A percentile compares a stretch with the other conserved stretches of the same genome.
phyloP scores from a whole-genome alignment of 2,113 vertebrate genomes.

The Vulpes lagopus region DNA sequence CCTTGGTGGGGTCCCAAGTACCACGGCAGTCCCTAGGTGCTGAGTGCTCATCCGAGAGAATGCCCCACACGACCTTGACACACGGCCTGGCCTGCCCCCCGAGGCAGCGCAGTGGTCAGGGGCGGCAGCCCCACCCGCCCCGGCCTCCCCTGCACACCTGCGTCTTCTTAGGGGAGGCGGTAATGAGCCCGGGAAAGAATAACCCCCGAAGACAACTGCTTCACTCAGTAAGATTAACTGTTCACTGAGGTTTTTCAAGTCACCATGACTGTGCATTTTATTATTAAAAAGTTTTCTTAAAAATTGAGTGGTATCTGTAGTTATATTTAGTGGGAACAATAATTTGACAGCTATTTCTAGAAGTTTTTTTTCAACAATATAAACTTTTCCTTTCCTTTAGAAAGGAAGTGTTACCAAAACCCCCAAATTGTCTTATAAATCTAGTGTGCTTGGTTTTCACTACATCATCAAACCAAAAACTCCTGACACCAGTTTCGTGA shows the following conservation, averaged over 20 bases:
- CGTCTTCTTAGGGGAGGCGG: fast-evolving
- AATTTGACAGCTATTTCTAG: background rate
- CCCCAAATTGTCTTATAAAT: background rate
- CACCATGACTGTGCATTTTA: background rate
- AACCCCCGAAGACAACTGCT: background rate
- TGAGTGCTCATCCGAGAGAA: background rate
- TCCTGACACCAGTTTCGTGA: background rate
- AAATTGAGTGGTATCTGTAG: background rate
- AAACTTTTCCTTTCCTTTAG: background rate
- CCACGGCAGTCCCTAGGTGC: background rate
- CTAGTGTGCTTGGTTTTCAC: background rate
- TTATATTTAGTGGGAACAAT: background rate
- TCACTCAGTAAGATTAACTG: background rate
- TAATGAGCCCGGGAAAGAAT: background rate
- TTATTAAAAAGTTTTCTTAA: background rate
- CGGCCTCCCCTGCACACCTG: no score
- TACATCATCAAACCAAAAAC: background rate
- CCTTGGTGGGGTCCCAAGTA: background rate
- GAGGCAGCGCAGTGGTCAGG: fast-evolving
- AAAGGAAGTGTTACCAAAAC: background rate
- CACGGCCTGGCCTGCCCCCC: background rate
- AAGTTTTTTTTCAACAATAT: background rate
- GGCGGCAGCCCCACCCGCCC: background rate
- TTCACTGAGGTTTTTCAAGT: background rate
- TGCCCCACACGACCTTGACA: background rate